Evolutionary conservation across 2,797 vertebrate genomes (phyloP), one percentile per base, ranked within the genome.

Genomic region (Gymnocypris eckloni): DNA sequence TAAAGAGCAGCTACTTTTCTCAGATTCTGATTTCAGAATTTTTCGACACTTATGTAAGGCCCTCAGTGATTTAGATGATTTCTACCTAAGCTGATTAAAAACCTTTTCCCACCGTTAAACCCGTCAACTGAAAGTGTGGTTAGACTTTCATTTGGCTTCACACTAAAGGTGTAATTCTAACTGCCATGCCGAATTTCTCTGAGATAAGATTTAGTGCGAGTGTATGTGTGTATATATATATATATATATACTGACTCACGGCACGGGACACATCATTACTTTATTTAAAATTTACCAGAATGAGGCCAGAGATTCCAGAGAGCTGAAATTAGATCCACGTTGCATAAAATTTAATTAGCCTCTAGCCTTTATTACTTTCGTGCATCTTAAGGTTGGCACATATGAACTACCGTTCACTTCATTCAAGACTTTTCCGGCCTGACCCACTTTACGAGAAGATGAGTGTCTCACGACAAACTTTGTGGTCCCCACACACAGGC

Each of bases 261-360:
- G 25, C 43, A 25, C 0, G 20, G 13, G 75, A 41, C 20, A 5
- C 25, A 33, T 48, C 3, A 67, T 50, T 50, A 50, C 61, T 80
- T 80, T 67, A 67, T 80, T 67, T 80, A 80, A 81, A 81, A 82
- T 82, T 20, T 81, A 70, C 9, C 50, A 56, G 37, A 82, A 56
- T 33, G 52, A 78, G 61, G 61, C 48, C 48, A 54, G 82, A 25
- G 52, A 72, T 71, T 85, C 52, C 54, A 61, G 18, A n/a, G 18
- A 79, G 43, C 66, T 64, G 76, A 79, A 85, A 85, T 79, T 79
- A 85, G 83, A 79, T 72, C 13, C 20, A 33, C 33, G 50, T 71
- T 71, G 50, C 28, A 41, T 64, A 72, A 85, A 85, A 64, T 79
- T 20, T 85, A 85, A 85, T 85, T 85, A 85, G 67, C 64, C 83